Conservation (phyloP, 2,113 vertebrate genomes). For the Ochotona princeps region DNA sequence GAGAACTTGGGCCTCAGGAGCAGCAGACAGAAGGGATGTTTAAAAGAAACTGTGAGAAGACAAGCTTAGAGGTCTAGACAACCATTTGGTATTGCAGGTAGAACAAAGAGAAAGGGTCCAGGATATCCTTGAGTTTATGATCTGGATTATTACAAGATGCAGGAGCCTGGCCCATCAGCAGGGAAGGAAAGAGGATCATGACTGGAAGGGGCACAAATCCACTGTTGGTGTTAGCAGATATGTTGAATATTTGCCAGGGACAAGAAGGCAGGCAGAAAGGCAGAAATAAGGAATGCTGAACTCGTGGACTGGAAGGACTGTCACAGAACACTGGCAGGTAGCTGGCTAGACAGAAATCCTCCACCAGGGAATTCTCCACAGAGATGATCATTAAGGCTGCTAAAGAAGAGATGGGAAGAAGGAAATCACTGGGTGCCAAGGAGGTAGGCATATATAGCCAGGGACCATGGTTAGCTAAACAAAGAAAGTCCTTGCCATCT, state of each 20-base stretch:
- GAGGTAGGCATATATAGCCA: neutral
- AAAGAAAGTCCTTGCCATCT: neutral
- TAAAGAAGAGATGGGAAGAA: neutral
- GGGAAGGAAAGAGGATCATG: no score
- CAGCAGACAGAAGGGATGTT: neutral
- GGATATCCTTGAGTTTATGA: neutral
- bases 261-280: neutral
- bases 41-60: neutral
- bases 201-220: neutral
- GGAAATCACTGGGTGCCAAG: neutral
- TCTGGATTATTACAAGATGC: neutral
- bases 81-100: neutral
- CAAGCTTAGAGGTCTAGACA: neutral
- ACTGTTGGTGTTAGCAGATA: neutral
- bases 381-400: constrained; percentile 27
- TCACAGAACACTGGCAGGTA: neutral
- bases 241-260: no score
- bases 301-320: neutral
- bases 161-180: neutral
- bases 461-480: neutral
- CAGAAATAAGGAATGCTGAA: neutral
- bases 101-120: neutral
- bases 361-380: neutral
- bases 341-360: neutral
- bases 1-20: neutral